Conservation (phyloP, 92 coral and sea anemone species). For the Epizoanthus scotinus region DNA sequence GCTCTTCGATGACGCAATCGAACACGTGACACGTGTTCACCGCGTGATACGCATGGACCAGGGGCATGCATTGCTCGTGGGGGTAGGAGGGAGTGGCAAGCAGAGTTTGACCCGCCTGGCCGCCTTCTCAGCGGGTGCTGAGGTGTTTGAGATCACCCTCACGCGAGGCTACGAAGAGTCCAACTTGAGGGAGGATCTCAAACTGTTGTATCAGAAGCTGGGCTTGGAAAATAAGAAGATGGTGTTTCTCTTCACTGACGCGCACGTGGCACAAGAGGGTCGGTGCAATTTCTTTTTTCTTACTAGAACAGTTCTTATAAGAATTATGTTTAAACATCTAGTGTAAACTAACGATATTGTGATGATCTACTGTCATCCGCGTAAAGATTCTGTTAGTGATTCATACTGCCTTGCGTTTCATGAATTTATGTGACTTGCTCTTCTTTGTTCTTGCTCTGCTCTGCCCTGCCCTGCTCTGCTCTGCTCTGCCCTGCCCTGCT, state of each 20-base stretch:
- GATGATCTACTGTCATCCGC: no score
- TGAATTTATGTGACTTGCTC: no score
- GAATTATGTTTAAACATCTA: no score
- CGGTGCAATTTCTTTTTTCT: not conserved
- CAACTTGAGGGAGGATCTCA: slow-evolving; percentile 93
- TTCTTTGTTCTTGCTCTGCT: no score
- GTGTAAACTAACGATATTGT: not conserved
- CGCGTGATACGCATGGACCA: slow-evolving; percentile 99
- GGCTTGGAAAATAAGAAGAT: slow-evolving; percentile 93
- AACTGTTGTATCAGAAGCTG: slow-evolving; percentile 84
- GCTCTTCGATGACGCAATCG: slow-evolving; percentile 97
- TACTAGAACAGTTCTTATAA: not conserved
- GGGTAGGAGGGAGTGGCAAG: slow-evolving; percentile 99
- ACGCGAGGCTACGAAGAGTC: slow-evolving; percentile 95
- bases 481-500: not conserved
- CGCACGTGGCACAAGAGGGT: slow-evolving; percentile 99
- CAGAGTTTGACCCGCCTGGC: slow-evolving; percentile 96
- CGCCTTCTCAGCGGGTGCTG: slow-evolving; percentile 96
- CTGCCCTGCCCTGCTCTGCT: not conserved
- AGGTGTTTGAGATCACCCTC: slow-evolving; percentile 96
- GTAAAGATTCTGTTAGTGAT: no score
- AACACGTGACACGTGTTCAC: slow-evolving; percentile 96
- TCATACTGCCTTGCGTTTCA: no score
- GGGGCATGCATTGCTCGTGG: slow-evolving; percentile 98
- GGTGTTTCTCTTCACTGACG: slow-evolving; percentile 98